A percentile compares a stretch with the other conserved stretches of the same genome.
These are phyloP conservation scores for Trichogramma pretiosum DNA, from an alignment of 1,140 invertebrate species.

Conservation along the genomic window DNA sequence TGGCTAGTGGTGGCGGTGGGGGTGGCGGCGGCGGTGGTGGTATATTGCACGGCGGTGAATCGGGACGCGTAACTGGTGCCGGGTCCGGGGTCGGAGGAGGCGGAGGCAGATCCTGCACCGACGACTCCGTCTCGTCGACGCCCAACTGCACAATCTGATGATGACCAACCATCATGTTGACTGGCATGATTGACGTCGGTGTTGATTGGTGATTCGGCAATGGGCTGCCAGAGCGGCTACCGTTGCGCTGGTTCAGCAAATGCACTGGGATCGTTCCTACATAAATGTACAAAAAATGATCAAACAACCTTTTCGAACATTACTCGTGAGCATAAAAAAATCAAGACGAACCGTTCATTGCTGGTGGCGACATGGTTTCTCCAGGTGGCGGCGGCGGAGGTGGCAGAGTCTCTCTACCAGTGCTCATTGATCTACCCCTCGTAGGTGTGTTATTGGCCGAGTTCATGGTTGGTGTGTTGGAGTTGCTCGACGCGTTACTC, in stretches of 20 bases:
- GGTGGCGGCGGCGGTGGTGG: slow-evolving; percentile 44
- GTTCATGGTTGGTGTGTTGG: slow-evolving; percentile 55
- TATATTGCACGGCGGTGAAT: slow-evolving; percentile 44
- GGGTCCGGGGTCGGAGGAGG: slow-evolving; percentile 52
- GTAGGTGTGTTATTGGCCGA: slow-evolving; percentile 60
- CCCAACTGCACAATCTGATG: slow-evolving; percentile 28
- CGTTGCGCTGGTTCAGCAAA: slow-evolving; percentile 34
- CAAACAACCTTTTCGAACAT: not conserved
- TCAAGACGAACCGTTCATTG: slow-evolving; percentile 35
- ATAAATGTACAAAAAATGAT: slow-evolving; percentile 3
- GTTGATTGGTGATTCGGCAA: slow-evolving; percentile 46
- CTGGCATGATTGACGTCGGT: not conserved
- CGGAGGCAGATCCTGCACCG: slow-evolving; percentile 39
- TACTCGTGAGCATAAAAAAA: not conserved
- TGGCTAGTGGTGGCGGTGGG: slow-evolving; percentile 49
- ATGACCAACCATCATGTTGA: too few relatives aligned
- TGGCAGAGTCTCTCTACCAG: slow-evolving; percentile 65
- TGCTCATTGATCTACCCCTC: slow-evolving; percentile 56
- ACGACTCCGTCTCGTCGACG: slow-evolving; percentile 39
- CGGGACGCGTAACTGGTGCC: slow-evolving; percentile 49
- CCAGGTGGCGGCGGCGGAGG: slow-evolving; percentile 80
- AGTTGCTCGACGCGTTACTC: slow-evolving; percentile 55
- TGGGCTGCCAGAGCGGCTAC: slow-evolving; percentile 43
- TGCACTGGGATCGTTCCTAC: slow-evolving; percentile 46
- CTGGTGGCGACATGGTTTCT: slow-evolving; percentile 48